Base-by-base conservation (phyloP, 2,797 vertebrate genomes). In the Sebastes flavidus region DNA sequence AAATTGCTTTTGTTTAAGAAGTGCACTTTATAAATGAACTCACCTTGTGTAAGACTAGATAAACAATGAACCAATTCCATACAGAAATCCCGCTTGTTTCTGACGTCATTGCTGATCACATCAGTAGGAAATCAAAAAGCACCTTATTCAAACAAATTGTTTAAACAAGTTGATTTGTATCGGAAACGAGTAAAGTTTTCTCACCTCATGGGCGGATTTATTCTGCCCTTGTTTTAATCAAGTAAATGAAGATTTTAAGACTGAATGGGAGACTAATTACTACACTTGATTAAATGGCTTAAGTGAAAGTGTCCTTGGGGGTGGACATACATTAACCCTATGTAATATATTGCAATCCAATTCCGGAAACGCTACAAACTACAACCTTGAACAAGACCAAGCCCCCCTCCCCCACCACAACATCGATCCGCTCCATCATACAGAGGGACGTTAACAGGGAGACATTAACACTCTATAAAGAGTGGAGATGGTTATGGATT, bases 211-310 rank as follows among this genome's bases (percentile, higher is more conserved):
- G 61, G 8, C 56, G 59, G 24, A 75, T 54, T 62, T 14, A 36
- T 67, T 65, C 38, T 36, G 24, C 22, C 11, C 13, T 66, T 42
- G 25, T 72, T 83, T 72, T 74, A 70, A 83, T 85, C 38, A 77
- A 78, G 62, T 20, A 52, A 87, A 85, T 65, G 32, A 65, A 65
- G 56, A 83, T 60, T 83, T 80, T 38, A 52, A 38, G 61, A 70
- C 71, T 73, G 60, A 80, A 82, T 25, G 54, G 29, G 14, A 67
- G 42, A 65, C 46, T 34, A 63, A 87, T 87, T 78, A 83, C 55
- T 7, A 3, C 20, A 36, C 20, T 34, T 84, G n/a, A 88, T 88
- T 78, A 72, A 66, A 78, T 20, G 70, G 42, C 25, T 32, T 46
- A 5, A 75, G 54, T 55, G 14, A 0, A 83, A 54, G 58, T 62